phyloP scores from a whole-genome alignment of 2,797 vertebrate genomes.

The Stomatorhinus walkeri region DNA sequence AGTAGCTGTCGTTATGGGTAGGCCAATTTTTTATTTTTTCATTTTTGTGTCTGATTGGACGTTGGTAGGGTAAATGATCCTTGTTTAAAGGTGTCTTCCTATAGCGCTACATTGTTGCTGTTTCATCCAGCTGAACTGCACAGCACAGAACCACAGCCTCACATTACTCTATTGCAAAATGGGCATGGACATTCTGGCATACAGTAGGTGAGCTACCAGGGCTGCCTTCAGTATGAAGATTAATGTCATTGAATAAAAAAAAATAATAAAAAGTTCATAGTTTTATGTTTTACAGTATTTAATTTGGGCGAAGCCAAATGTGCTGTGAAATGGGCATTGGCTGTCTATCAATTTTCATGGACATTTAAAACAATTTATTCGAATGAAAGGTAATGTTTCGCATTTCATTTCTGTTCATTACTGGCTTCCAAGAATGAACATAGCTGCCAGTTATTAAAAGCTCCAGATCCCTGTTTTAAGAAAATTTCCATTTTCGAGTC shows the following conservation, averaged over 20 bases:
- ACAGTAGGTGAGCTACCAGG: background rate
- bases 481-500: slow-evolving; percentile 42
- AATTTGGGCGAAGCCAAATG: slow-evolving; percentile 13
- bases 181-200: background rate
- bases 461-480: slow-evolving; percentile 23
- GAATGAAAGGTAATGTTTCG: slow-evolving; percentile 29
- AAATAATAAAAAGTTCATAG: slow-evolving; percentile 9
- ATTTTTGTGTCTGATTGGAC: background rate
- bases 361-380: slow-evolving; percentile 19
- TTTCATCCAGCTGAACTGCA: background rate
- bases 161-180: background rate
- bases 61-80: background rate
- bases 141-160: background rate
- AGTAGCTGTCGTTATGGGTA: background rate
- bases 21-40: background rate
- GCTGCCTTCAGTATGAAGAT: background rate
- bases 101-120: background rate
- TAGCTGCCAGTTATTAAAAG: slow-evolving; percentile 29
- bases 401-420: slow-evolving; percentile 35
- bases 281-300: slow-evolving; percentile 18
- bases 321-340: slow-evolving; percentile 19
- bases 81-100: background rate
- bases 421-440: slow-evolving; percentile 15
- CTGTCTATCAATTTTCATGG: slow-evolving; percentile 22
- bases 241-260: background rate